Base-by-base conservation (phyloP, 2,797 vertebrate species). In the Amniataba percoides region DNA sequence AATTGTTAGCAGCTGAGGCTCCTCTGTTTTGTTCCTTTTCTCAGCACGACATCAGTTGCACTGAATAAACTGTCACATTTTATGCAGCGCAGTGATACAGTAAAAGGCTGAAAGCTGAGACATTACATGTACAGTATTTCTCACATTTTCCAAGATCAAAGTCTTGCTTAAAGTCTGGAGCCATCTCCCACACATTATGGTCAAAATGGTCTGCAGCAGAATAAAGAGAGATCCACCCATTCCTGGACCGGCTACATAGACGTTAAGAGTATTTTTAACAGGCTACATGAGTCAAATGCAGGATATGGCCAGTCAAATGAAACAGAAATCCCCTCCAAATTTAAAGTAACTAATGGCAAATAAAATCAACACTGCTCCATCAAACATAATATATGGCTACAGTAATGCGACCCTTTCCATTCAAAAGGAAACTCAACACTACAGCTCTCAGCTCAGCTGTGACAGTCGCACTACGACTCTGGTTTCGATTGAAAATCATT, bases 91-190 rank as follows among this genome's bases (percentile, higher is more conserved):
- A 73, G 64, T 57, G 43, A 23, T n/a, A 7, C n/a, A 25, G 23
- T 19, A 13, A 58, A 61, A 61, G 31, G 14, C 45, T 61, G 51
- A 76, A 82, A 81, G 65, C 70, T 56, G 45, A 81, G 51, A 79
- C 39, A n/a, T 52, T 34, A 53, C 31, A 60, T 60, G n/a, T 2
- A 64, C 19, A 31, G 8, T 55, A 19, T 61, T 40, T 65, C 64
- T 23, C n/a, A 51, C 23, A 60, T 62, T 65, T 53, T 46, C 48
- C 31, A 31, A 23, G 46, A 89, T 83, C 65, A 75, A 82, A 92
- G 85, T 74, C 12, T 66, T 81, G 71, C 80, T 84, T 84, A 71
- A 64, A 66, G 61, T 65, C 71, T 76, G 74, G 84, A 87, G 85
- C 65, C 78, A 53, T 68, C 52, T 5, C 52, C 73, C 31, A 65